A percentile compares a stretch with the other conserved stretches of the same genome.
phyloP scores from a whole-genome alignment of 2,888 invertebrate genomes.

The Cinara cedri region DNA sequence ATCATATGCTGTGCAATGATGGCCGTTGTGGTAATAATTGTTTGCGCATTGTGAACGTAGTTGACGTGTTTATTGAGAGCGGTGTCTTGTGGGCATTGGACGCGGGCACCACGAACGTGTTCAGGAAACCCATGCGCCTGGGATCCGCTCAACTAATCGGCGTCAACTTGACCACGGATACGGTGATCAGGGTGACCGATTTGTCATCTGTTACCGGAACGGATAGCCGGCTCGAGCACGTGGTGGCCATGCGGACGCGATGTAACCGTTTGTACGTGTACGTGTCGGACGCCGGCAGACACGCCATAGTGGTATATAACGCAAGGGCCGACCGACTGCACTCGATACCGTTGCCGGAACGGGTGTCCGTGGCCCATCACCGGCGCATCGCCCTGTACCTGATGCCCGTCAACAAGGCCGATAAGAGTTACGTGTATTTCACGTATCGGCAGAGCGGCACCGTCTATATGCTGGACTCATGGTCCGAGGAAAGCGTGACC shows the following conservation, averaged over 20 bases:
- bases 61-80: neutral
- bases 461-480: constrained; percentile 16
- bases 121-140: neutral
- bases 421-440: constrained; percentile 14
- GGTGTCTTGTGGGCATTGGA: constrained; percentile 23
- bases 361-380: neutral
- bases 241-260: neutral
- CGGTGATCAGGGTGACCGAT: neutral
- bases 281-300: constrained; percentile 18
- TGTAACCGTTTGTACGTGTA: constrained; percentile 14
- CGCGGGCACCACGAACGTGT: constrained; percentile 12
- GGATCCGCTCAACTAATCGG: constrained; percentile 7
- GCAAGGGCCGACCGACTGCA: neutral
- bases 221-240: neutral
- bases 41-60: constrained; percentile 18
- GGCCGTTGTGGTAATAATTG: neutral
- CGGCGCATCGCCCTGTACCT: neutral
- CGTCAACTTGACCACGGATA: constrained; percentile 12
- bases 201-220: constrained; percentile 1
- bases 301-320: constrained; percentile 14
- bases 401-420: constrained; percentile 1
- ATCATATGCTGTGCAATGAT: neutral
- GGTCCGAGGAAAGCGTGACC: neutral
- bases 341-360: constrained; percentile 17
- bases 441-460: constrained; percentile 18